Percentiles rank a stretch among this genome's conserved stretches.
Evolutionary conservation across 2,888 invertebrate genomes (phyloP).

Genomic region (Troides oblongomaculatus): DNA sequence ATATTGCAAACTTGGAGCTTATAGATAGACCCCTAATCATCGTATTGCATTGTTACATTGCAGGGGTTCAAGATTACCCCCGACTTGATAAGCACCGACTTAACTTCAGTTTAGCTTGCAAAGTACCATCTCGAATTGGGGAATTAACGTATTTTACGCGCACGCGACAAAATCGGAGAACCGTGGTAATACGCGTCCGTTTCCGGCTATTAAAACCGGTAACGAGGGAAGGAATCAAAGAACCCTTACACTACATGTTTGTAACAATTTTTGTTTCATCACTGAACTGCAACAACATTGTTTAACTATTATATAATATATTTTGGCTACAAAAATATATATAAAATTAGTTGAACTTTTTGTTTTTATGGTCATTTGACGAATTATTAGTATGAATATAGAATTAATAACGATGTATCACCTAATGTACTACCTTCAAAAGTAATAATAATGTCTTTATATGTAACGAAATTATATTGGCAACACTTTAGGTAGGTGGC

Average conservation of each 20-base stretch:
- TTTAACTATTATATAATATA: not conserved
- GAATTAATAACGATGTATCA: too few species aligned
- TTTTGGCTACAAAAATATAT: too few species aligned
- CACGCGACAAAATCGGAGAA: slow-evolving; percentile 22
- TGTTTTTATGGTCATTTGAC: too few species aligned
- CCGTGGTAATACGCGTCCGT: slow-evolving; percentile 26
- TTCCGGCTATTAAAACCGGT: slow-evolving; percentile 26
- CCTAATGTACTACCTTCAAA: too few species aligned
- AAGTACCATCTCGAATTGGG: slow-evolving; percentile 8
- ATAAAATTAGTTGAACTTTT: too few species aligned
- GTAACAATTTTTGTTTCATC: not conserved
- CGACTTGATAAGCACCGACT: not conserved
- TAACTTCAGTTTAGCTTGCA: slow-evolving; percentile 7
- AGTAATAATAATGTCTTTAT: too few species aligned
- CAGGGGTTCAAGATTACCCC: slow-evolving; percentile 1
- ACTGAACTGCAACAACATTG: not conserved
- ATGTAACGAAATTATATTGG: too few species aligned
- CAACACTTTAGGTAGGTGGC: too few species aligned
- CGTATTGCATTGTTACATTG: too few species aligned
- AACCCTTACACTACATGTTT: not conserved
- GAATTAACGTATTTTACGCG: slow-evolving; percentile 23
- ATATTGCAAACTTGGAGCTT: too few species aligned
- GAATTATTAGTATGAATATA: too few species aligned
- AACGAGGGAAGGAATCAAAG: slow-evolving; percentile 9
- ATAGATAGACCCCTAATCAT: too few species aligned